Evolutionary conservation across 64 coral and sea anemone genomes (phyloP), one percentile per base, ranked within the genome.

Genomic region (Astreopora myriophthalma): DNA sequence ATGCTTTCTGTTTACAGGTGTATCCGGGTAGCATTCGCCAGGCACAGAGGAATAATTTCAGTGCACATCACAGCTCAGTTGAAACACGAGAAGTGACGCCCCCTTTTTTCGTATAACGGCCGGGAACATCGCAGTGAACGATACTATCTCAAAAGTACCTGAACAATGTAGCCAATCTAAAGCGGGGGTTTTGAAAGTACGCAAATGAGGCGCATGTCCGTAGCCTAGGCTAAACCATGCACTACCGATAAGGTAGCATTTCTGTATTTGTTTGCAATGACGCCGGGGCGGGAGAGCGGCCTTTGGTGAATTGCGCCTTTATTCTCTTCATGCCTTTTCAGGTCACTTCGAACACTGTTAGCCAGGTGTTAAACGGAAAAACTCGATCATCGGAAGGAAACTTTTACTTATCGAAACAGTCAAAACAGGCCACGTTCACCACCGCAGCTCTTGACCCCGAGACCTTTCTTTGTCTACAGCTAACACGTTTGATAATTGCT

Each of bases 371-470:
- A 83, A 83, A 83, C 79, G 79, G 79, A 83, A 83, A 83, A 65
- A 66, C 79, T 83, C 57, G 79, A 83, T 83, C 79, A 83, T 83
- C 79, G 79, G 79, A 83, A 83, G 79, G 79, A 83, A 83, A 83
- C 79, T 83, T 83, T 83, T 83, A 83, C 79, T 83, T 64, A 83
- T 83, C 32, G 51, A 83, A 81, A 81, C 58, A 61, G 49, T 61
- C 49, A 58, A 73, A 83, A 64, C 79, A 83, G 79, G 30, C 57
- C n/a, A 55, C 57, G 58, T 32, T 79, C 75, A 30, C 75, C 48
- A 79, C 75, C 79, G 33, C 1, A 38, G 79, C 79, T 83, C 79
- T 83, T 83, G 79, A 83, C 79, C 79, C 57, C 30, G 17, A 61
- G 22, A 83, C 79, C 79, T 83, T 65, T 55, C 58, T 80, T 83